Evolutionary conservation across 2,888 invertebrate genomes (phyloP).

Genomic region (Drosophila putrida): DNA sequence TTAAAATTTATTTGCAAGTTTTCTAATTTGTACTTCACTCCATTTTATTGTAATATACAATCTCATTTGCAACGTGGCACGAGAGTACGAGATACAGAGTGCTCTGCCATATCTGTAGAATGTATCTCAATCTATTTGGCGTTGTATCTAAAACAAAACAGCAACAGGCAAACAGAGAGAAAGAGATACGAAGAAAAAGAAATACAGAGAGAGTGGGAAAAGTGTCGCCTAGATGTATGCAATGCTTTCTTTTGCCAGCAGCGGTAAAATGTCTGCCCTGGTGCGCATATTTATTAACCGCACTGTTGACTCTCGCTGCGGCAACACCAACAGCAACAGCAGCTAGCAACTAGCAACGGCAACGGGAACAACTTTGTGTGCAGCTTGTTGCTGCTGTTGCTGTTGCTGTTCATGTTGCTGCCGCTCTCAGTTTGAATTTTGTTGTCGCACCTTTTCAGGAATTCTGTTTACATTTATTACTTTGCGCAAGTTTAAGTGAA

Average conservation of each 20-base stretch:
- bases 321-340: not conserved
- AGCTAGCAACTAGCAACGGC: not conserved
- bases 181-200: not conserved
- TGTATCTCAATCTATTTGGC: constrained; percentile 60
- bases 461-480: constrained; percentile 84
- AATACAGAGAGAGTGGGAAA: not conserved
- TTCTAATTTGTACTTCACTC: constrained; percentile 83
- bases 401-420: constrained; percentile 20
- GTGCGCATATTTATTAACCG: constrained; percentile 77
- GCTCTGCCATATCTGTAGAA: constrained; percentile 51
- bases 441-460: constrained; percentile 83
- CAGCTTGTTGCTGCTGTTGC: constrained; percentile 49
- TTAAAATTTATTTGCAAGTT: constrained; percentile 82
- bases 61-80: constrained; percentile 70
- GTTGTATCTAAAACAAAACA: constrained; percentile 51
- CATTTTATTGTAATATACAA: constrained; percentile 82
- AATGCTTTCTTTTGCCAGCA: constrained; percentile 52
- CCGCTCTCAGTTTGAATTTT: constrained; percentile 67
- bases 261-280: constrained; percentile 62
- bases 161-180: constrained; percentile 27
- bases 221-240: constrained; percentile 61
- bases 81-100: constrained; percentile 14
- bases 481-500: constrained; percentile 84
- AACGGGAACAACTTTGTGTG: constrained; percentile 32
- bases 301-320: constrained; percentile 74